Percentiles rank a stretch among this genome's conserved stretches.
phyloP scores from a whole-genome alignment of 2,888 invertebrate genomes.

The Sarcophaga carnaria region DNA sequence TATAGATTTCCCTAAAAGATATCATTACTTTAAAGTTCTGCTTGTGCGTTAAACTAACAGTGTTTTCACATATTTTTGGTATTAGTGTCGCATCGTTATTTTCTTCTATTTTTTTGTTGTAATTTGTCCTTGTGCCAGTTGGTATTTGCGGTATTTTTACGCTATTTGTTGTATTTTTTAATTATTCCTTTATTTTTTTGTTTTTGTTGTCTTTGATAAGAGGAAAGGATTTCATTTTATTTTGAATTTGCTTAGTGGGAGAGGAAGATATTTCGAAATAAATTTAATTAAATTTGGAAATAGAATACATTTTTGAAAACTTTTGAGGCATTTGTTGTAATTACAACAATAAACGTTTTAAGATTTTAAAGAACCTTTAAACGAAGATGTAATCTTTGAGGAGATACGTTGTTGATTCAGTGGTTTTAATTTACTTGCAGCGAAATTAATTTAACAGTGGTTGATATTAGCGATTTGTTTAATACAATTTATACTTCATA shows the following conservation, averaged over 20 bases:
- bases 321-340: not conserved
- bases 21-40: slow-evolving; percentile 1
- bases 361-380: not conserved
- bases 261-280: too few relatives aligned
- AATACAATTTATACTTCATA: too few relatives aligned
- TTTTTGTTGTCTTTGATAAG: slow-evolving; percentile 10
- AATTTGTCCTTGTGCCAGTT: slow-evolving; percentile 59
- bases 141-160: slow-evolving; percentile 60
- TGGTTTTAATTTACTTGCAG: too few relatives aligned
- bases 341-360: not conserved
- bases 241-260: not conserved
- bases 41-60: slow-evolving; percentile 31
- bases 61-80: slow-evolving; percentile 7
- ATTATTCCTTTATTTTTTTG: slow-evolving; percentile 47
- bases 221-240: not conserved
- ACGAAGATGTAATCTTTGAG: too few relatives aligned
- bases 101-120: not conserved
- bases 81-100: slow-evolving; percentile 43
- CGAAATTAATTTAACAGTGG: too few relatives aligned
- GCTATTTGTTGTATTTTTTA: slow-evolving; percentile 59
- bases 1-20: not conserved
- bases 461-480: too few relatives aligned
- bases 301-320: not conserved
- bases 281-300: too few relatives aligned
- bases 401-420: too few relatives aligned